These are phyloP conservation scores for Mesaphorura yosii DNA, from an alignment of 1,140 invertebrate genomes.

Conservation along the genomic window DNA sequence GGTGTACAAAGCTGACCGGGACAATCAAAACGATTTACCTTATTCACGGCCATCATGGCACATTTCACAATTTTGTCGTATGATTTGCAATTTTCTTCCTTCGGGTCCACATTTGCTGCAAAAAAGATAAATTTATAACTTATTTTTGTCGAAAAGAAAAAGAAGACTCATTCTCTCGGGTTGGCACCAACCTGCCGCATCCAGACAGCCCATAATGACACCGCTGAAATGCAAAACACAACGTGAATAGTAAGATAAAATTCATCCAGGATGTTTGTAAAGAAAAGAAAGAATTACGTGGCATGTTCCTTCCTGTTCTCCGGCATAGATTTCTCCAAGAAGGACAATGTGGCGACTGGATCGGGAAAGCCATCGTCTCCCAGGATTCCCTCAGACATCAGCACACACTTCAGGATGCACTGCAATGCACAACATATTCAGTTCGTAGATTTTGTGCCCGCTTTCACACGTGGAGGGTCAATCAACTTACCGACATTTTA, in stretches of 20 bases:
- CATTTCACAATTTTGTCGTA: neutral
- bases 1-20: neutral
- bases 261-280: no score
- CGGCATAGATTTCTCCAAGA: constrained; percentile 2
- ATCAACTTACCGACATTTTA: constrained; percentile 5
- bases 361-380: constrained; percentile 3
- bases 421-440: neutral
- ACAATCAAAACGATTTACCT: constrained; percentile 2
- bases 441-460: neutral
- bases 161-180: neutral
- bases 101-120: constrained; percentile 2
- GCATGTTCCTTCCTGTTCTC: neutral
- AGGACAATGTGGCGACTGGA: neutral
- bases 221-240: no score
- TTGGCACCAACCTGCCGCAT: constrained; percentile 3
- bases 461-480: neutral
- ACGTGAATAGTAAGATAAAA: no score
- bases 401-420: neutral
- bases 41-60: constrained; percentile 7
- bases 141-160: neutral
- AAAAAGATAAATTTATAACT: neutral
- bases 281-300: no score
- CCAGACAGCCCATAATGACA: constrained; percentile 10
- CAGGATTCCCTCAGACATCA: neutral
- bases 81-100: neutral